Conservation (phyloP, 2,113 vertebrate species). For the Recurvirostra avosetta region DNA sequence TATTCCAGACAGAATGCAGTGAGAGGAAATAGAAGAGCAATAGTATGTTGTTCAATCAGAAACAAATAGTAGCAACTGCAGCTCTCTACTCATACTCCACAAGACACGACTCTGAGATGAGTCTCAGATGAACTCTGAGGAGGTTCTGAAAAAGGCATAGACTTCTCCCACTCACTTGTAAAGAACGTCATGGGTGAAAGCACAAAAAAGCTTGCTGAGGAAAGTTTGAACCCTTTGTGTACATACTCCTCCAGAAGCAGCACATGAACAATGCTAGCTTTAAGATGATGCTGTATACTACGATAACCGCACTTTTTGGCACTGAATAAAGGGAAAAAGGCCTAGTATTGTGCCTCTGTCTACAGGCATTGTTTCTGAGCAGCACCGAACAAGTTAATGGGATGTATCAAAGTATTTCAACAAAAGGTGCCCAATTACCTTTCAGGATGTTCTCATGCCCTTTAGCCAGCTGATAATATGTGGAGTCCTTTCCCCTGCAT, state of each 20-base stretch:
- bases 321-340: not conserved
- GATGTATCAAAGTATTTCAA: not conserved
- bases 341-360: not conserved
- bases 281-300: not conserved
- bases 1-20: not conserved
- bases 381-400: not conserved
- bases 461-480: not conserved
- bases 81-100: not conserved
- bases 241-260: not conserved
- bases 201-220: not conserved
- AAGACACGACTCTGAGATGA: not conserved
- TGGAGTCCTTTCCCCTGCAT: not conserved
- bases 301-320: not conserved
- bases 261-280: not conserved
- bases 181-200: not conserved
- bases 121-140: not conserved
- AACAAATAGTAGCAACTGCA: not conserved
- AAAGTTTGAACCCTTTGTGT: not conserved
- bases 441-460: conserved; percentile 43
- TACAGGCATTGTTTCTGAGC: not conserved
- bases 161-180: not conserved
- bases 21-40: not conserved
- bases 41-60: not conserved
- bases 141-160: not conserved
- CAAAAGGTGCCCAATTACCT: not conserved